phyloP scores from a whole-genome alignment of 2,888 invertebrate genomes.

The Andricus quercusramuli region DNA sequence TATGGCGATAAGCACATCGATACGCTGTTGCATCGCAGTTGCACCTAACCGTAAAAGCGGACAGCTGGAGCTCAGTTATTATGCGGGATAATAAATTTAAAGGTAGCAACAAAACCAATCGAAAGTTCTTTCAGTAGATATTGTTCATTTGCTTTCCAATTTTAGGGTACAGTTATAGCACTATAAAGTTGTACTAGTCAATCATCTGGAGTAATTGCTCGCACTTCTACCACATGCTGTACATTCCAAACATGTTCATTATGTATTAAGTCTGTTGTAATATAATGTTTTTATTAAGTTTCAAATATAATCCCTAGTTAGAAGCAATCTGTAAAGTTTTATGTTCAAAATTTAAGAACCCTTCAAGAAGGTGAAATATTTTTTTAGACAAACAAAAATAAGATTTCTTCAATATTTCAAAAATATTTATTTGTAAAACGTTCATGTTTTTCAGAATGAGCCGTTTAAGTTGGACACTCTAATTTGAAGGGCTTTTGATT shows the following conservation, averaged over 20 bases:
- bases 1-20: slow-evolving; percentile 42
- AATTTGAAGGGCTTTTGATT: too few relatives aligned
- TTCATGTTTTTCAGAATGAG: too few relatives aligned
- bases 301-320: background rate
- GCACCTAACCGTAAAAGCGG: slow-evolving; percentile 33
- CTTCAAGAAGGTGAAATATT: too few relatives aligned
- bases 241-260: slow-evolving; percentile 6
- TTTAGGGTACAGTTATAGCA: slow-evolving; percentile 17
- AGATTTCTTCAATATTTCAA: too few relatives aligned
- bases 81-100: slow-evolving; percentile 20
- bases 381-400: too few relatives aligned
- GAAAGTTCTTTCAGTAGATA: background rate
- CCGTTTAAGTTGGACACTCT: too few relatives aligned
- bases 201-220: background rate
- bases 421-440: too few relatives aligned
- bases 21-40: slow-evolving; percentile 36
- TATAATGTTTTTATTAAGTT: background rate
- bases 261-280: background rate
- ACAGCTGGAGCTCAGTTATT: slow-evolving; percentile 2
- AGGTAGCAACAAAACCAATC: slow-evolving; percentile 16
- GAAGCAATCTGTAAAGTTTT: too few relatives aligned
- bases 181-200: background rate
- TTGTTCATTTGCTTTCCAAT: slow-evolving; percentile 18
- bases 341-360: too few relatives aligned
- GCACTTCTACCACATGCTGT: background rate